Evolutionary conservation across 2,888 invertebrate genomes (phyloP).

Genomic region (Drosophila algonquin): DNA sequence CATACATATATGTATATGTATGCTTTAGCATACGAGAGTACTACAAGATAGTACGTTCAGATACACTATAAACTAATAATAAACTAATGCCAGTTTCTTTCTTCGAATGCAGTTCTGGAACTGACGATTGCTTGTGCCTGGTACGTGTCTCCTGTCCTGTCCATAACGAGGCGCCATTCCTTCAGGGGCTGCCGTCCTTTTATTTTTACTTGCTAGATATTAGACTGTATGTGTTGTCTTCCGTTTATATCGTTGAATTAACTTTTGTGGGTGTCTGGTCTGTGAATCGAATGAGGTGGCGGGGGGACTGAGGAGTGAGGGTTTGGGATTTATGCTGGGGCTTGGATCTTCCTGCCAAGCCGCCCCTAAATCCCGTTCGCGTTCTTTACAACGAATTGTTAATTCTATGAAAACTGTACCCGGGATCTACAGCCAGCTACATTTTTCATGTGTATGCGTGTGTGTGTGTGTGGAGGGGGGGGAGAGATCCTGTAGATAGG

Average conservation of each 20-base stretch:
- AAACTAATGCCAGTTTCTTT: background rate
- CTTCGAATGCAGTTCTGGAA: background rate
- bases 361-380: background rate
- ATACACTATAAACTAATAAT: background rate
- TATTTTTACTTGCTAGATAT: background rate
- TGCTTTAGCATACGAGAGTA: background rate
- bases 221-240: background rate
- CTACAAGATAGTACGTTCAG: background rate
- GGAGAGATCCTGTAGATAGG: background rate
- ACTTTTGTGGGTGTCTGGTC: background rate
- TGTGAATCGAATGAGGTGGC: background rate
- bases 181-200: background rate
- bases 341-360: background rate
- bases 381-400: background rate
- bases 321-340: background rate
- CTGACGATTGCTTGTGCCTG: no score
- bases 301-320: background rate
- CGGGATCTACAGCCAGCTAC: background rate
- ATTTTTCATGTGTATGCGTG: no score
- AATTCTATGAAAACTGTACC: background rate
- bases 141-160: background rate
- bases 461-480: background rate
- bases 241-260: background rate
- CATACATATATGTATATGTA: background rate
- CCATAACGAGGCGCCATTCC: background rate